Conservation (phyloP, 2,888 invertebrate genomes). For the Dicycla oo region DNA sequence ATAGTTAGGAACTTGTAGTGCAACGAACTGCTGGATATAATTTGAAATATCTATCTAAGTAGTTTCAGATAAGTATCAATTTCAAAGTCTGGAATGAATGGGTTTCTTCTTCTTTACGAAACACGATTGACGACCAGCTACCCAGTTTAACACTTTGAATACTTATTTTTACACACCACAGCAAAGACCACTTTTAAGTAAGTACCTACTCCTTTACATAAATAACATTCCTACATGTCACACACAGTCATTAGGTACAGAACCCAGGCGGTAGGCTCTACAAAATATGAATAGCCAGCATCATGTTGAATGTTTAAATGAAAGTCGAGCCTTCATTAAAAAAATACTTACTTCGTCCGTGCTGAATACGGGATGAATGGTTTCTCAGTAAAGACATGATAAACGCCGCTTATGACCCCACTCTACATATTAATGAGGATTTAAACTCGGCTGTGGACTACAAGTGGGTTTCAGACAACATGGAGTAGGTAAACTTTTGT, state of each 20-base stretch:
- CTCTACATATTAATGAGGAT: slow-evolving; percentile 51
- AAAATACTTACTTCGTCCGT: slow-evolving; percentile 43
- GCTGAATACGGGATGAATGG: slow-evolving; percentile 53
- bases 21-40: slow-evolving; percentile 23
- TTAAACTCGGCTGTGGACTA: slow-evolving; percentile 25
- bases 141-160: background rate
- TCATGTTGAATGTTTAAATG: slow-evolving; percentile 48
- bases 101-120: background rate
- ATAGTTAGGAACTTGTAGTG: slow-evolving; percentile 4
- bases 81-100: background rate
- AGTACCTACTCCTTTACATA: background rate
- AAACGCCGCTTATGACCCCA: slow-evolving; percentile 42
- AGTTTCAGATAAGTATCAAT: slow-evolving; percentile 12
- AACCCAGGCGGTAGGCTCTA: background rate
- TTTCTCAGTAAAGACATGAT: slow-evolving; percentile 50
- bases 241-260: background rate
- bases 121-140: background rate
- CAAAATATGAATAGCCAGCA: slow-evolving; percentile 37
- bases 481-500: slow-evolving; percentile 4
- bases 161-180: background rate
- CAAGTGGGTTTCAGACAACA: slow-evolving; percentile 26
- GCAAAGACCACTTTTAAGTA: background rate
- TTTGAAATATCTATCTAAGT: background rate
- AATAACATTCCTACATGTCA: background rate
- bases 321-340: slow-evolving; percentile 57